Evolutionary conservation across 2,113 vertebrate species (phyloP).

Genomic region (Chamaea fasciata): DNA sequence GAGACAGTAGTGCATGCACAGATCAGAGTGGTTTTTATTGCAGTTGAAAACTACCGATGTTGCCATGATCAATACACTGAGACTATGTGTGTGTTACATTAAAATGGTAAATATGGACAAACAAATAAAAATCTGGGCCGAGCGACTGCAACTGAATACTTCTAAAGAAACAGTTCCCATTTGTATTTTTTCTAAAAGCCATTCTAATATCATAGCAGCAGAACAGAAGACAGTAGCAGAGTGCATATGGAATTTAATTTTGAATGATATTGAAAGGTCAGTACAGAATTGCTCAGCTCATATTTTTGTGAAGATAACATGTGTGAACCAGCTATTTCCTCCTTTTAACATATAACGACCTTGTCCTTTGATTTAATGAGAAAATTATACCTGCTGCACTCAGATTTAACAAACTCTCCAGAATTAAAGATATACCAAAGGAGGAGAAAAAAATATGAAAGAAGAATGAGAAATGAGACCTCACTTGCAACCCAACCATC

Average conservation of each 20-base stretch:
- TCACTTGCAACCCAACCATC: background rate
- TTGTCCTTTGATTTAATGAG: conserved; percentile 71
- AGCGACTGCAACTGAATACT: background rate
- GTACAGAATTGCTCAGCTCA: conserved; percentile 36
- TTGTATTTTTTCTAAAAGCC: background rate
- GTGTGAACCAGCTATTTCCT: conserved; percentile 58
- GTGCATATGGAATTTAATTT: conserved; percentile 46
- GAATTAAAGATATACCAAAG: conserved; percentile 38
- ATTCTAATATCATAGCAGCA: background rate
- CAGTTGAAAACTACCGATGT: background rate
- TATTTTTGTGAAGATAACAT: conserved; percentile 53
- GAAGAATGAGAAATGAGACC: background rate
- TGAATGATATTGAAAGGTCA: conserved; percentile 65
- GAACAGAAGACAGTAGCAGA: background rate
- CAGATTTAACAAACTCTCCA: conserved; percentile 63
- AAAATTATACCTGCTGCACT: conserved; percentile 68
- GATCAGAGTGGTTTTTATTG: background rate
- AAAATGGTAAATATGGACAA: background rate
- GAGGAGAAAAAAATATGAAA: background rate
- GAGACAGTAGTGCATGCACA: background rate
- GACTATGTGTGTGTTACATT: background rate
- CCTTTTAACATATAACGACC: conserved; percentile 60
- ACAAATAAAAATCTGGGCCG: background rate
- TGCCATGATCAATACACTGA: background rate
- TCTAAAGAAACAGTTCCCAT: background rate